Conservation (phyloP, 92 coral and sea anemone species). For the Umimayanthus kanabou region DNA sequence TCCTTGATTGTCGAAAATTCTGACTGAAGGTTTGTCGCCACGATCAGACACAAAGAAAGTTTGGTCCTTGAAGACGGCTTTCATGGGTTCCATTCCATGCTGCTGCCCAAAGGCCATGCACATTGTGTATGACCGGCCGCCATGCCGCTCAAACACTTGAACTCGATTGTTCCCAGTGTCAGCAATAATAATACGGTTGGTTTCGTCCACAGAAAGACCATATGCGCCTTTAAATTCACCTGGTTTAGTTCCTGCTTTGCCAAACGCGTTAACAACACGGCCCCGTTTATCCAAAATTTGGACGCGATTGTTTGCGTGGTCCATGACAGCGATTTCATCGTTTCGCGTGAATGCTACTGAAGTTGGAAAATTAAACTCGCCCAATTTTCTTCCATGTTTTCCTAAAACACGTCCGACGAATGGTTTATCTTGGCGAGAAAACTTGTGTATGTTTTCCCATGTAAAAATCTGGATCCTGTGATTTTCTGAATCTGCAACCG, state of each 20-base stretch:
- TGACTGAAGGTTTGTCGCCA: constrained; percentile 11
- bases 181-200: constrained; percentile 19
- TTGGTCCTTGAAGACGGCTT: constrained; percentile 14
- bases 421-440: constrained; percentile 21
- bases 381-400: constrained; percentile 17
- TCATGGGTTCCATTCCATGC: constrained; percentile 26
- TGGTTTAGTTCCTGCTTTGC: constrained; percentile 8
- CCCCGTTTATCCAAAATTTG: constrained; percentile 30
- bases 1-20: constrained; percentile 29
- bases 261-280: constrained; percentile 33
- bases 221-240: constrained; percentile 27
- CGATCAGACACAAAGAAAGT: constrained; percentile 33
- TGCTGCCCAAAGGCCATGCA: constrained; percentile 20
- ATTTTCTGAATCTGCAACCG: constrained; percentile 21
- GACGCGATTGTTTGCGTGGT: constrained; percentile 26
- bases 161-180: constrained; percentile 31
- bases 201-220: constrained; percentile 15
- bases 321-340: constrained; percentile 24
- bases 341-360: constrained; percentile 27
- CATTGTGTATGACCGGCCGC: constrained; percentile 1
- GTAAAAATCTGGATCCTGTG: constrained; percentile 36
- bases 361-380: constrained; percentile 31
- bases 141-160: constrained; percentile 13
- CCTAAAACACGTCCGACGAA: constrained; percentile 23
- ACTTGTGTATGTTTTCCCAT: constrained; percentile 14